These are phyloP conservation scores for Chaenodraco wilsoni DNA, from an alignment of 2,797 vertebrate genomes.

Conservation along the genomic window DNA sequence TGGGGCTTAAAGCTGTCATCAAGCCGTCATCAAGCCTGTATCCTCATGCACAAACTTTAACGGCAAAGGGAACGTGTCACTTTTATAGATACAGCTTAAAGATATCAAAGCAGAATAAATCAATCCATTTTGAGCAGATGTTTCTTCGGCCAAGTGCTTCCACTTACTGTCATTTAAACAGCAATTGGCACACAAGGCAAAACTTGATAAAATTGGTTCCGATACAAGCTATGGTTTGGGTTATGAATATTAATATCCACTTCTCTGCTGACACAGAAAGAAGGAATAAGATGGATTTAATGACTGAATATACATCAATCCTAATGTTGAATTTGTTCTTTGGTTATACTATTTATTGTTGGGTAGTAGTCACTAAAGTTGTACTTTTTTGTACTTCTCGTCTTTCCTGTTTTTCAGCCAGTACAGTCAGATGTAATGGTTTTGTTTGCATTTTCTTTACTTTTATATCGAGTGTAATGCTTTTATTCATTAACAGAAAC, in stretches of 20 bases:
- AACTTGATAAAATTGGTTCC: conserved; percentile 64
- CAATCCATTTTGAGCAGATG: conserved; percentile 57
- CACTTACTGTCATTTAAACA: conserved; percentile 64
- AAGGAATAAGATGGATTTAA: conserved; percentile 44
- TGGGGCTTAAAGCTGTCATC: conserved; percentile 15
- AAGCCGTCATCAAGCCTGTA: background rate
- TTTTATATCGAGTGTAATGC: conserved; percentile 49
- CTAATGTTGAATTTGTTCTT: conserved; percentile 10
- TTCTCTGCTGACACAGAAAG: conserved; percentile 61
- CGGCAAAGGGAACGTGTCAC: conserved; percentile 21
- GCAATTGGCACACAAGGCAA: conserved; percentile 60
- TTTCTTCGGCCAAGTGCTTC: conserved; percentile 73
- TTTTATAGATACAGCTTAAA: conserved; percentile 46
- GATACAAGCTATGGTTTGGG: conserved; percentile 64
- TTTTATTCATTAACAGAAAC: conserved; percentile 81
- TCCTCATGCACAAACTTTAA: background rate
- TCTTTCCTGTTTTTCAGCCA: conserved; percentile 8
- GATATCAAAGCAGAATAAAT: conserved; percentile 55
- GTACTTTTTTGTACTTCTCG: background rate
- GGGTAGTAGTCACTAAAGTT: conserved; percentile 5
- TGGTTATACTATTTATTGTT: conserved; percentile 25
- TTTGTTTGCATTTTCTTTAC: conserved; percentile 21
- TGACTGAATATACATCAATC: conserved; percentile 46
- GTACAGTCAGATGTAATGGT: background rate
- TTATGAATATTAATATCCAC: conserved; percentile 78